Conservation (phyloP, 1,140 invertebrate genomes). For the Scylla paramamosain region DNA sequence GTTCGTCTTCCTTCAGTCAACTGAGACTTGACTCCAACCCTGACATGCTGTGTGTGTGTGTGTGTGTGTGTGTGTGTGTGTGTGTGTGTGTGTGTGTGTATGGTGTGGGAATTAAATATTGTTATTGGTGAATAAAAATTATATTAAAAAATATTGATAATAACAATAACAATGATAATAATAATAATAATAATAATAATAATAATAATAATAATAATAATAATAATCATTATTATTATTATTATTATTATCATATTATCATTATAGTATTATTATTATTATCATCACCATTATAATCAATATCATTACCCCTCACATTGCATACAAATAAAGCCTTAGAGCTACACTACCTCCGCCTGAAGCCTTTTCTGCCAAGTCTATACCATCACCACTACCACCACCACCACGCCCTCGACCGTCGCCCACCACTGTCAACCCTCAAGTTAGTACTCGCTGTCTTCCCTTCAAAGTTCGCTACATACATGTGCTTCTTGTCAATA, state of each 20-base stretch:
- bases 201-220: neutral
- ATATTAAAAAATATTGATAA: neutral
- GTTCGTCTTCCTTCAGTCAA: too few relatives aligned
- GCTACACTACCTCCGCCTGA: neutral
- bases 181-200: neutral
- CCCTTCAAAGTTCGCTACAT: too few relatives aligned
- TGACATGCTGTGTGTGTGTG: neutral
- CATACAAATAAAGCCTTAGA: too few relatives aligned
- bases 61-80: too few relatives aligned
- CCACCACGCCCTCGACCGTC: neutral
- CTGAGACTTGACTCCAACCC: too few relatives aligned
- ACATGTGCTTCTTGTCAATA: too few relatives aligned
- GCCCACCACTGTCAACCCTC: neutral
- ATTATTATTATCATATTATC: neutral
- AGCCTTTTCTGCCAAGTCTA: neutral
- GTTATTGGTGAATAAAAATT: neutral
- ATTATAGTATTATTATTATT: slow-evolving; percentile 32
- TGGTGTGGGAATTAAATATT: neutral
- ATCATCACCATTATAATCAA: neutral
- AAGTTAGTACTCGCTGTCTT: neutral
- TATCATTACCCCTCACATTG: too few relatives aligned
- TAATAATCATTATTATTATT: neutral
- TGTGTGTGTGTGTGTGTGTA: neutral
- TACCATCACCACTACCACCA: neutral
- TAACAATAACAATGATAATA: slow-evolving; percentile 28